Conservation (phyloP, 2,113 vertebrate genomes). For the Laterallus jamaicensis region DNA sequence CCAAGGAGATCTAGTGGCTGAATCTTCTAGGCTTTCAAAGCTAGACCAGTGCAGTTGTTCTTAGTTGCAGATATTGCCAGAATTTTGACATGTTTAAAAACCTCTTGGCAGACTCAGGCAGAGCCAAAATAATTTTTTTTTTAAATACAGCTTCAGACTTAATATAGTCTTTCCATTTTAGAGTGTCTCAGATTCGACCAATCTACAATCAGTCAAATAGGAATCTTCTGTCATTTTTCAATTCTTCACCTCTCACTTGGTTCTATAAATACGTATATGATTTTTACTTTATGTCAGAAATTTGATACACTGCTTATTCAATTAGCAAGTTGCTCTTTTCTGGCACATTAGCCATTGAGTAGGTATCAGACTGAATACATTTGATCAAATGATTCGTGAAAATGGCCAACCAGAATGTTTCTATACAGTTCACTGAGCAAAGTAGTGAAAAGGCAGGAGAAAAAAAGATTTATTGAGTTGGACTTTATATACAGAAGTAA, state of each 20-base stretch:
- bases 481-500: background rate
- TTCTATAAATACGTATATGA: background rate
- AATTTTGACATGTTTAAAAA: background rate
- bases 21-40: background rate
- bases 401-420: constrained; percentile 32
- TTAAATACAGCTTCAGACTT: background rate
- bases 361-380: background rate
- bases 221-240: background rate
- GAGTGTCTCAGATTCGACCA: background rate
- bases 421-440: constrained; percentile 21
- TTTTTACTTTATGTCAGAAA: background rate
- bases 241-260: background rate
- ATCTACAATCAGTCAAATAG: background rate
- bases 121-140: background rate
- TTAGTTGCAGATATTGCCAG: background rate
- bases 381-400: constrained; percentile 40
- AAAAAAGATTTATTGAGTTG: constrained; percentile 19
- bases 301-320: background rate
- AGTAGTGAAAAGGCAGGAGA: constrained; percentile 10
- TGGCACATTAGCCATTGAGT: background rate
- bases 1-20: background rate
- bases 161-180: background rate
- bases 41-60: background rate
- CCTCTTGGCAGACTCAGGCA: background rate
- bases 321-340: constrained; percentile 20